Percentiles rank a stretch among this genome's conserved stretches.
These are phyloP conservation scores for Rhineura floridana DNA, from an alignment of 2,113 vertebrate genomes.

Conservation along the genomic window DNA sequence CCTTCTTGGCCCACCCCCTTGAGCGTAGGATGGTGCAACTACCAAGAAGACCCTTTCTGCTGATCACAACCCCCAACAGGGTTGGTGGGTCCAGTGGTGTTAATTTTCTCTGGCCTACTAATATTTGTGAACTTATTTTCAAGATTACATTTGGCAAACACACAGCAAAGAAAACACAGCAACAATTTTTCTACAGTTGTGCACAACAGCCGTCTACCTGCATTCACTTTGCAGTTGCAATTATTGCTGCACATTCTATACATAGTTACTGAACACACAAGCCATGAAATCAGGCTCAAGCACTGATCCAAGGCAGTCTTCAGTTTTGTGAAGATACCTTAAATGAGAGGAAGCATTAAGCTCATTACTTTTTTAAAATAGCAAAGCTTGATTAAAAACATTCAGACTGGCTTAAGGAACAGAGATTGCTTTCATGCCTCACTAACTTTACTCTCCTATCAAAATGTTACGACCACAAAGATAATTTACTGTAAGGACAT, in stretches of 20 bases:
- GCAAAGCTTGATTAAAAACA: slow-evolving; percentile 68
- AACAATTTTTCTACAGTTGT: background rate
- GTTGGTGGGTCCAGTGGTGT: background rate
- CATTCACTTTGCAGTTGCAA: background rate
- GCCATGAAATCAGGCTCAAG: background rate
- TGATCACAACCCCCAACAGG: too few relatives aligned
- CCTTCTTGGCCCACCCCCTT: too few relatives aligned
- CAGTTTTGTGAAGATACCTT: background rate
- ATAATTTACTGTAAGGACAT: slow-evolving; percentile 31
- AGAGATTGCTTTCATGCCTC: slow-evolving; percentile 58
- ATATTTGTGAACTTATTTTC: background rate
- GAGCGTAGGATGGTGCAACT: too few relatives aligned
- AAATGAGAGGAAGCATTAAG: slow-evolving; percentile 23
- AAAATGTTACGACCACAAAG: slow-evolving; percentile 54
- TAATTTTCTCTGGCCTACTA: background rate
- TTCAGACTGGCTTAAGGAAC: slow-evolving; percentile 51
- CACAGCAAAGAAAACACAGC: background rate
- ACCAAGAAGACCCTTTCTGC: too few relatives aligned
- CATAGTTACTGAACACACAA: background rate
- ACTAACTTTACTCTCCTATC: slow-evolving; percentile 54
- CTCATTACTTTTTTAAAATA: slow-evolving; percentile 65
- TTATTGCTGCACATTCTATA: background rate
- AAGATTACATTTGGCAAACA: background rate
- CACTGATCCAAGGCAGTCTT: background rate
- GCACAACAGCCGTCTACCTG: background rate